Base-by-base conservation (phyloP, 2,888 invertebrate species). In the Orthosia cruda region DNA sequence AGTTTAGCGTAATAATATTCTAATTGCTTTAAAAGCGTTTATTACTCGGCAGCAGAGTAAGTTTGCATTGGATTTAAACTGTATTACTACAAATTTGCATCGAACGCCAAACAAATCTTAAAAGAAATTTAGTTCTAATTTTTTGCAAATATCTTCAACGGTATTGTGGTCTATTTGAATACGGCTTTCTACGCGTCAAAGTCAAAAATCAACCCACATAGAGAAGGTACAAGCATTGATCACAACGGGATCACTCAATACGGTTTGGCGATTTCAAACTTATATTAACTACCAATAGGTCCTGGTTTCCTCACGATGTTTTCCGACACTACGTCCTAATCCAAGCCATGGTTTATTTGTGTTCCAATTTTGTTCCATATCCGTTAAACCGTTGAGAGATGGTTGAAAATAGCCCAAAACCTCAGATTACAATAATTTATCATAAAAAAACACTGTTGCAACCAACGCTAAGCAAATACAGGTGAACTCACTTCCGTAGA, bases 401-500 rank as follows among this genome's bases (percentile, higher is more conserved):
- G 26, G 26, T 26, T 26, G 26, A 26, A 47, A 45, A 16, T 50
- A 9, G 0, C n/a, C 1, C 0, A 18, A 54, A 16, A 61, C 16
- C 52, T 47, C 5, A 5, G 47, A 47, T 52, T 23, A 45, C 16
- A 50, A 79, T 79, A 54, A 57, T 64, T 57, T 72, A 58, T 70
- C 50, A 32, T 20, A 52, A 54, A 75, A 32, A 59, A 55, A 65
- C 47, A 67, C 18, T 67, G 70, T 80, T 71, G 67, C 62, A 50
- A 54, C 61, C 23, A 57, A 74, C 74, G 76, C 69, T 77, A 66
- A 77, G 57, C 63, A 72, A 80, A 85, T 79, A 88, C 85, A 86
- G 86, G 87, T 87, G 77, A 85, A 72, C 68, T 83, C 62, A 82
- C 84, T 84, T 82, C 84, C 74, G 77, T 78, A 54, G 49, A 82